Conservation (phyloP, 2,113 vertebrate genomes). For the Mormyrus iriodes region DNA sequence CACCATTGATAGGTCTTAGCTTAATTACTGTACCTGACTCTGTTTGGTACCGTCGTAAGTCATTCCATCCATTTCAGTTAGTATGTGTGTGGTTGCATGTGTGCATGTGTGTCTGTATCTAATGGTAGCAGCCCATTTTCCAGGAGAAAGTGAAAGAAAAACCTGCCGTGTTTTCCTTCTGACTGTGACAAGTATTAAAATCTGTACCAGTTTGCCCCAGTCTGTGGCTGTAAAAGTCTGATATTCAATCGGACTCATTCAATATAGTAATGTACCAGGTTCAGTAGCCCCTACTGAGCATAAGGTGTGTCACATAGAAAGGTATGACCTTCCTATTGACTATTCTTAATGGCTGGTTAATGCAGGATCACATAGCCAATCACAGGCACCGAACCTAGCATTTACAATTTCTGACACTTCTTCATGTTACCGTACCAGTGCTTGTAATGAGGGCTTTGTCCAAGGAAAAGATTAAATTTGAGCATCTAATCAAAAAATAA, state of each 20-base stretch:
- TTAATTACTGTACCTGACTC: not conserved
- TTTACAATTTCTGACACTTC: not conserved
- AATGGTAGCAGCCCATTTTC: not conserved
- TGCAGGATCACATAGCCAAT: not conserved
- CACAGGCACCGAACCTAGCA: not conserved
- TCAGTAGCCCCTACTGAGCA: not conserved
- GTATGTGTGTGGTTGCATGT: not conserved
- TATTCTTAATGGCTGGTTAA: not conserved
- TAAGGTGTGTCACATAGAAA: not conserved
- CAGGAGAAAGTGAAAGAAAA: not conserved
- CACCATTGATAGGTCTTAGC: not conserved
- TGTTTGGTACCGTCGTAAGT: not conserved
- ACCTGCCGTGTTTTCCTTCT: not conserved
- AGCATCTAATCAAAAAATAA: not conserved
- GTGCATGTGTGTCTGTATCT: not conserved
- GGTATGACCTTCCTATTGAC: not conserved
- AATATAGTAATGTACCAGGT: not conserved
- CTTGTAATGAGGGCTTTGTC: not conserved
- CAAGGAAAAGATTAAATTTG: not conserved
- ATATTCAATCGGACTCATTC: not conserved
- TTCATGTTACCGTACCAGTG: not conserved
- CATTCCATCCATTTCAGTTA: not conserved
- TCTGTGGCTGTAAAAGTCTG: not conserved
- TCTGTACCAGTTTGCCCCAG: not conserved
- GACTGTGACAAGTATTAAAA: not conserved